phyloP scores from a whole-genome alignment of 2,888 invertebrate genomes.

The Ophion costatus region DNA sequence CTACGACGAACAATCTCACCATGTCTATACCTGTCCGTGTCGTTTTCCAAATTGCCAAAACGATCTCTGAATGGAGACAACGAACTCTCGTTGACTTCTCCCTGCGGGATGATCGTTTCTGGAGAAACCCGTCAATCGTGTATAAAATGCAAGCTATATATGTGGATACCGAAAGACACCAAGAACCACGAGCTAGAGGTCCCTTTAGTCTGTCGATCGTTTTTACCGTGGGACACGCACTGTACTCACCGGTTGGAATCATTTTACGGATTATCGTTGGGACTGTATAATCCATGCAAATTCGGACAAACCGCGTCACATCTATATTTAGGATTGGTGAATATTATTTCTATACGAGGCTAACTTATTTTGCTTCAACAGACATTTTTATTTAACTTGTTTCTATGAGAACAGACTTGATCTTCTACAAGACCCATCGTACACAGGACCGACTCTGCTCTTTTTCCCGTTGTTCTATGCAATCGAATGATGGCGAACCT shows the following conservation, averaged over 20 bases:
- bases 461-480: neutral
- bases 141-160: neutral
- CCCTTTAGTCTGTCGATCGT: neutral
- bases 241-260: neutral
- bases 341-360: neutral
- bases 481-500: neutral
- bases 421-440: neutral
- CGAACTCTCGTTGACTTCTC: conserved; percentile 25
- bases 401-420: neutral
- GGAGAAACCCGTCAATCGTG: conserved; percentile 62
- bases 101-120: conserved; percentile 22
- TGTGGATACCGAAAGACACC: too few relatives aligned
- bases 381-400: too few relatives aligned
- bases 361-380: neutral
- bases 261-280: conserved; percentile 5
- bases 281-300: neutral
- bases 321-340: neutral
- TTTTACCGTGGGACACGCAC: neutral
- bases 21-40: conserved; percentile 4
- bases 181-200: conserved; percentile 31
- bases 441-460: neutral
- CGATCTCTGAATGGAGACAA: conserved; percentile 59
- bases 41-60: conserved; percentile 13
- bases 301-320: neutral
- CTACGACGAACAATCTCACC: neutral